These are phyloP conservation scores for Octodonta nipae DNA, from an alignment of 2,888 invertebrate species.

Conservation along the genomic window DNA sequence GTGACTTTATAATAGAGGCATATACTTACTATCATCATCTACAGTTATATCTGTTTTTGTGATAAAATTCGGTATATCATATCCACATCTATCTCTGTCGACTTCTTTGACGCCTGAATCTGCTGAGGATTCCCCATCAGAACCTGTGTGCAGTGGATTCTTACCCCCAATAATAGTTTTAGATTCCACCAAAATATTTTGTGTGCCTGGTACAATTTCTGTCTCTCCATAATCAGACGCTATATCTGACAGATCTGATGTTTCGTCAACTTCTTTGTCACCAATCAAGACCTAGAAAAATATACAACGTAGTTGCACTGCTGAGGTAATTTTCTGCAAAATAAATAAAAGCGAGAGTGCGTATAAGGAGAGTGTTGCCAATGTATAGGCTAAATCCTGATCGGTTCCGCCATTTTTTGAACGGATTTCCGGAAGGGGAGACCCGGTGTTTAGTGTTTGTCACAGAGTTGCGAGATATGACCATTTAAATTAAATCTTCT, in stretches of 20 bases:
- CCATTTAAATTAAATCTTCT: too few relatives aligned
- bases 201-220: slow-evolving; percentile 16
- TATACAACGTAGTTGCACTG: background rate
- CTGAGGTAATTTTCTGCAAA: background rate
- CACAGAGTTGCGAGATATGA: too few relatives aligned
- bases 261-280: slow-evolving; percentile 70
- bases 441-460: too few relatives aligned
- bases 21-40: slow-evolving; percentile 23
- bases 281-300: slow-evolving; percentile 35
- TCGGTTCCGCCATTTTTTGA: too few relatives aligned
- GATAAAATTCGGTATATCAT: slow-evolving; percentile 7
- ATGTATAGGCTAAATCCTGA: too few relatives aligned
- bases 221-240: slow-evolving; percentile 33
- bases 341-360: background rate
- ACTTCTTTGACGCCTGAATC: slow-evolving; percentile 25
- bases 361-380: too few relatives aligned
- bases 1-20: too few relatives aligned
- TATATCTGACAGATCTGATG: slow-evolving; percentile 73
- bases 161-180: slow-evolving; percentile 57
- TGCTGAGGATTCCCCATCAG: slow-evolving; percentile 25
- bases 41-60: slow-evolving; percentile 20
- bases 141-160: slow-evolving; percentile 23
- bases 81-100: slow-evolving; percentile 10
- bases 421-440: too few relatives aligned
- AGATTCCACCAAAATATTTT: slow-evolving; percentile 41